phyloP scores from a whole-genome alignment of 1,140 invertebrate species.

The Drosophila rhopaloa region DNA sequence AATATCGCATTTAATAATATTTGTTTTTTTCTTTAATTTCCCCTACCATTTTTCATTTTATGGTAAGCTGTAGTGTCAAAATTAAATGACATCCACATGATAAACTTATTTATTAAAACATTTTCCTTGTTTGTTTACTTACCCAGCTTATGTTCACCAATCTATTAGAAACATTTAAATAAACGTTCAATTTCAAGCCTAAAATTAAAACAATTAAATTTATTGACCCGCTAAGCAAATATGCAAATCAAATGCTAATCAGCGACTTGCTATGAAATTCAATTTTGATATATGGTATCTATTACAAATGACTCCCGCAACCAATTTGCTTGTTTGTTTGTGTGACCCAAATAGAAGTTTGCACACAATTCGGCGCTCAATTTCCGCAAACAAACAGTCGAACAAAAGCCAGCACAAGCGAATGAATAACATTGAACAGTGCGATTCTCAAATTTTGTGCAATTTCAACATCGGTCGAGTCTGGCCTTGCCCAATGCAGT shows the following conservation, averaged over 20 bases:
- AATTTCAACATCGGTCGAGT: conserved; percentile 29
- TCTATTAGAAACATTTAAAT: background rate
- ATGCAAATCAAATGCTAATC: conserved; percentile 47
- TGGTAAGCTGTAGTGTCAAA: background rate
- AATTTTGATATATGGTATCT: conserved; percentile 34
- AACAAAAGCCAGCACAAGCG: conserved; percentile 21
- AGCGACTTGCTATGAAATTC: conserved; percentile 21
- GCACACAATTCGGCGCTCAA: conserved; percentile 47
- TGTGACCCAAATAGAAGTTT: conserved; percentile 58
- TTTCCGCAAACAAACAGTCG: conserved; percentile 62
- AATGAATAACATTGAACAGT: conserved; percentile 1
- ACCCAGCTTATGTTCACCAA: background rate
- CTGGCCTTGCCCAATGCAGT: background rate
- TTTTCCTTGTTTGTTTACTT: background rate
- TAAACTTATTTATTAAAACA: background rate
- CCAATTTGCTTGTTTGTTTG: conserved; percentile 35
- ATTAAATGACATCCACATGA: background rate
- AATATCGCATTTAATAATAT: too few relatives aligned
- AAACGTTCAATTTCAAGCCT: background rate
- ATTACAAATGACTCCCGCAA: conserved; percentile 29
- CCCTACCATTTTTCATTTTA: too few relatives aligned
- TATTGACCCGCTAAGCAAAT: background rate
- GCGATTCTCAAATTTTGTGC: conserved; percentile 20
- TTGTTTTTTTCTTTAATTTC: too few relatives aligned
- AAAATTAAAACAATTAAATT: background rate